Base-by-base conservation (phyloP, 2,888 invertebrate genomes). In the Amitus sp. region DNA sequence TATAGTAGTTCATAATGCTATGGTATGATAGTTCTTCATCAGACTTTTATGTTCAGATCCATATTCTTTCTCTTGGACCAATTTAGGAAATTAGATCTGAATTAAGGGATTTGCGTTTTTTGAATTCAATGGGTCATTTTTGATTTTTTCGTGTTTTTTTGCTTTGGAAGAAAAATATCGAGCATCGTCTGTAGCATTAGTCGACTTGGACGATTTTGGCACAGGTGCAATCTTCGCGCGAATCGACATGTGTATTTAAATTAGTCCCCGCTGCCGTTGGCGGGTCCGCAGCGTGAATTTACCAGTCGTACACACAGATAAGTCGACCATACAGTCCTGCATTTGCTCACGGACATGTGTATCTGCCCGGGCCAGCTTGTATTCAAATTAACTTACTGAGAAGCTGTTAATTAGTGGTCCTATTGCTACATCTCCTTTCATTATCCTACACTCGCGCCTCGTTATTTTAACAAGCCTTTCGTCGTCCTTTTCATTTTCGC, bases 201-300 rank as follows among this genome's bases (percentile, higher is more conserved):
- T 63, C 55, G 63, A 58, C 56, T 63, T 59, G 59, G 56, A 52
- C 55, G 60, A 62, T 61, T 59, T 49, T 53, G 62, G 70, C 66
- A 75, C 72, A 74, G 75, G 75, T 74, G 76, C 76, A 80, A 80
- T 80, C 80, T 79, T 75, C 71, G 77, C 78, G 75, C 79, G 76
- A 77, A 80, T 78, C 79, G 78, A 80, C 80, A 79, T 78, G 79
- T 79, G 80, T 79, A 80, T 80, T 80, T 79, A 80, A 80, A 80
- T 80, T 79, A 78, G 78, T 74, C 74, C 77, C 74, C 73, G 69
- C 74, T 72, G 75, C 73, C 73, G 76, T 73, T 74, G 73, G 73
- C 71, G 69, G 70, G 50, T 67, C 67, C 66, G 67, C 52, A 59
- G 51, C 56, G 52, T 47, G 49, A 50, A 62, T 57, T 45, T 47